Base-by-base conservation (phyloP, 2,113 vertebrate species). In the Maccullochella peelii region DNA sequence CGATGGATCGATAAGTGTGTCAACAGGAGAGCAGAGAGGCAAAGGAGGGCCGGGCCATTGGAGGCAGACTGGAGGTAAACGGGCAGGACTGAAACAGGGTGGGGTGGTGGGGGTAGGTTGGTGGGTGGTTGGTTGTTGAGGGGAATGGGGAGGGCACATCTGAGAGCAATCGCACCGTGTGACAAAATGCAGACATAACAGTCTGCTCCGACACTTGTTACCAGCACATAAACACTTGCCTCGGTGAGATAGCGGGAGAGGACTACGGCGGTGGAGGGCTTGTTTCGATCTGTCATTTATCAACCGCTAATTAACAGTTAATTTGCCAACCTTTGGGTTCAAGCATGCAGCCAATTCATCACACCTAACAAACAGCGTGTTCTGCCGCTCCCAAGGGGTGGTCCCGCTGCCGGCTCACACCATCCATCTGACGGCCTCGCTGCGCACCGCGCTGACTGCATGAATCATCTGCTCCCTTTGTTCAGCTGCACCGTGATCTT, bases 191-290 rank as follows among this genome's bases (percentile, higher is more conserved):
- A 97, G 97, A 94, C 96, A 79, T 91, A 84, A 95, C 90, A 91
- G 82, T 90, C 95, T 91, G 88, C 93, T 93, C 92, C 92, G 93
- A 94, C 96, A 96, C 97, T 96, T 97, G 96, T 96, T 97, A 95
- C 94, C 88, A 92, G 94, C 94, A 91, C 95, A 95, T 96, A 96
- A 97, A 97, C 97, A 97, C 96, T 96, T 93, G 92, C 95, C 91
- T 93, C 80, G 75, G 91, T 40, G 42, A 95, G 95, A 96, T 92
- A 93, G 0, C 52, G 68, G 87, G 86, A 77, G 91, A 82, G 92
- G 86, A 81, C 76, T 27, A 49, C 87, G 81, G 93, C 92, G 77
- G 91, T 25, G 84, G 54, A 73, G 84, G 80, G 70, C 77, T n/a
- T 65, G 77, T 36, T 84, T 66, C 77, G 79, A 96, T 95, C 95